A percentile compares a stretch with the other conserved stretches of the same genome.
Conservation (phyloP, 2,888 invertebrate genomes). For the Scaptomyza polygonia region DNA sequence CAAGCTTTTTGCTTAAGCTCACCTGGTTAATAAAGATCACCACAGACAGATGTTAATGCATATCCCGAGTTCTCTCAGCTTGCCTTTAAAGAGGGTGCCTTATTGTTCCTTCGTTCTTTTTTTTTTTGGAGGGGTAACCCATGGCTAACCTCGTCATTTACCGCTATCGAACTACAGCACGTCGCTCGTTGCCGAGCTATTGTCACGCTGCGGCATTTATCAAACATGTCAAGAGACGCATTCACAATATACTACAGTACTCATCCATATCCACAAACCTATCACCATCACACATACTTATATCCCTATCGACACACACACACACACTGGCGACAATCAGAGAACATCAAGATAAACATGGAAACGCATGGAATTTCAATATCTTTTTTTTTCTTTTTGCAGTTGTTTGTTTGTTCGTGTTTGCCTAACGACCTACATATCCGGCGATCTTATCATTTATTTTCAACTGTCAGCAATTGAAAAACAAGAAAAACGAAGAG, state of each 20-base stretch:
- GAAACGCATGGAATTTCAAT: constrained; percentile 50
- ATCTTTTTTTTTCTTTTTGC: constrained; percentile 23
- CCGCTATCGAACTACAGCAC: constrained; percentile 40
- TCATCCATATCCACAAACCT: constrained; percentile 10
- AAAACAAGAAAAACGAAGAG: neutral
- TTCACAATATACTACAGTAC: constrained; percentile 13
- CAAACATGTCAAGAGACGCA: constrained; percentile 41
- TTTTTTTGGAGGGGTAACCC: constrained; percentile 11
- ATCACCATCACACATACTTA: constrained; percentile 13
- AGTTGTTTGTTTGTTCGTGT: constrained; percentile 8
- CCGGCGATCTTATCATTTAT: constrained; percentile 46
- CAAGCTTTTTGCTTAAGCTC: too few species aligned
- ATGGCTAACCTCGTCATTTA: constrained; percentile 29
- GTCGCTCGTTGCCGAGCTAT: constrained; percentile 5
- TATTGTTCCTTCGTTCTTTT: neutral
- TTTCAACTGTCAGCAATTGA: constrained; percentile 15
- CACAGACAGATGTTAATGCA: too few species aligned
- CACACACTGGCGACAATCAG: constrained; percentile 28
- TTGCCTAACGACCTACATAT: constrained; percentile 41
- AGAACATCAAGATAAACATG: constrained; percentile 44
- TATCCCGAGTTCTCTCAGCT: too few species aligned
- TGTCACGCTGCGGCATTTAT: constrained; percentile 52
- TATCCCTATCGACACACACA: constrained; percentile 15
- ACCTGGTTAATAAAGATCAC: too few species aligned
- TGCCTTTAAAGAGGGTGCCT: neutral